phyloP scores from a whole-genome alignment of 2,888 invertebrate genomes.

The Drosophila mercatorum region DNA sequence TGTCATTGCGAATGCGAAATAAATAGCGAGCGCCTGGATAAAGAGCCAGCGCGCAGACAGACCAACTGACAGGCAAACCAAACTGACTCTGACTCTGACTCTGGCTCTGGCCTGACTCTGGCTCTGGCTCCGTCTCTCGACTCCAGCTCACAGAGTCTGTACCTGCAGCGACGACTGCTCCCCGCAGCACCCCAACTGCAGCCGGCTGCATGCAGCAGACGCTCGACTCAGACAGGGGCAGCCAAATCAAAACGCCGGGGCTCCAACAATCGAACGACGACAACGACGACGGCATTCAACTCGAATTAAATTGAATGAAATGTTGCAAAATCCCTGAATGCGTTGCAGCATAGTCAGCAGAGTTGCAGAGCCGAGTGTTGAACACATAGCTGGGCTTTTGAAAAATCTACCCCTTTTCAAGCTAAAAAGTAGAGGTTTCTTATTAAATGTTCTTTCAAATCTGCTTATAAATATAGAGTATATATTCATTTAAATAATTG shows the following conservation, averaged over 20 bases:
- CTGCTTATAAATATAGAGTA: too few relatives aligned
- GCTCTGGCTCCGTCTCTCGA: constrained; percentile 6
- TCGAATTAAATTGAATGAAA: constrained; percentile 74
- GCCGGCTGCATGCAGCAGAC: constrained; percentile 21
- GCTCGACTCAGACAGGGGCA: constrained; percentile 35
- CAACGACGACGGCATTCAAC: constrained; percentile 53
- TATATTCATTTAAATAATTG: too few relatives aligned
- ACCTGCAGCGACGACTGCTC: constrained; percentile 18
- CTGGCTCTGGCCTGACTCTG: constrained; percentile 18
- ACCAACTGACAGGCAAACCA: constrained; percentile 49
- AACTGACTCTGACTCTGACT: constrained; percentile 25
- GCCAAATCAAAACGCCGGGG: constrained; percentile 56
- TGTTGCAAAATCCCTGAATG: constrained; percentile 67
- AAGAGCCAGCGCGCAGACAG: constrained; percentile 47
- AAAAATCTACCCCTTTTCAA: not conserved
- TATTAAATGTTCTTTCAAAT: too few relatives aligned
- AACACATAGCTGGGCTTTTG: not conserved
- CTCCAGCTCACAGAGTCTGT: constrained; percentile 13
- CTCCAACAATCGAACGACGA: constrained; percentile 56
- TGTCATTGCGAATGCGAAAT: constrained; percentile 46
- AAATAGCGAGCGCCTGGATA: constrained; percentile 33
- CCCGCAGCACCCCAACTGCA: constrained; percentile 6
- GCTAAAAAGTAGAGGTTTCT: too few relatives aligned
- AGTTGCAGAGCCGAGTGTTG: not conserved
- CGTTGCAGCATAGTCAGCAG: constrained; percentile 40